Conservation (phyloP, 2,113 vertebrate genomes). For the Cyprinus carpio region DNA sequence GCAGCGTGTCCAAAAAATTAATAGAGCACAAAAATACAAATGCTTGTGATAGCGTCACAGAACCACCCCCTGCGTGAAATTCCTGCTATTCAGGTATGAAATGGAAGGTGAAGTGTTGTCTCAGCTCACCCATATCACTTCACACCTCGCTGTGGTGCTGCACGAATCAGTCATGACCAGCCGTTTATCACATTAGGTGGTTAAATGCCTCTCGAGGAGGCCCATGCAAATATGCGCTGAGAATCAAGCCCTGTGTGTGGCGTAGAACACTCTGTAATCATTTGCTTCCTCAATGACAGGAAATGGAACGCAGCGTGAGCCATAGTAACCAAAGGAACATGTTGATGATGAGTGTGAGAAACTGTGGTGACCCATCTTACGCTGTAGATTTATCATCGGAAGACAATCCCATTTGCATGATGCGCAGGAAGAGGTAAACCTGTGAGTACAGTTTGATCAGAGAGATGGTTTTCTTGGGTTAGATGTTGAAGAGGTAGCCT, state of each 20-base stretch:
- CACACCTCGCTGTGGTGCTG: constrained; percentile 5
- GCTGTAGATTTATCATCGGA: not conserved
- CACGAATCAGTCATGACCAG: constrained; percentile 33
- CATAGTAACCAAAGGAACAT: not conserved
- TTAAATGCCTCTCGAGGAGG: constrained; percentile 31
- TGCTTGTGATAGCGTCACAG: not conserved
- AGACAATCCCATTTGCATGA: not conserved
- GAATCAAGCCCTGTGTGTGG: constrained; percentile 10
- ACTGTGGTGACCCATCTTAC: constrained; percentile 5
- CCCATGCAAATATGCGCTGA: constrained; percentile 11
- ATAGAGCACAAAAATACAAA: not conserved
- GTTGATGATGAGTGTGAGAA: constrained; percentile 24
- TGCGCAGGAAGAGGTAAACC: not conserved
- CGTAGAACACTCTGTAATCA: constrained; percentile 16
- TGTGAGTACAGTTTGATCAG: not conserved
- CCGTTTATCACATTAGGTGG: constrained; percentile 43
- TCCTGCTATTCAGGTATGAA: not conserved
- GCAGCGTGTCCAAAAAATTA: not conserved
- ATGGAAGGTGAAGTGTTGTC: not conserved
- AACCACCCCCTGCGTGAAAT: not conserved
- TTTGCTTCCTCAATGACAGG: constrained; percentile 8
- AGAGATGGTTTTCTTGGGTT: not conserved
- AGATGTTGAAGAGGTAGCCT: not conserved
- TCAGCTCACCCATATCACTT: constrained; percentile 24
- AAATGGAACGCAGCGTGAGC: constrained; percentile 6